Conservation (phyloP, 2,888 invertebrate species). For the Adelphocoris suturalis region DNA sequence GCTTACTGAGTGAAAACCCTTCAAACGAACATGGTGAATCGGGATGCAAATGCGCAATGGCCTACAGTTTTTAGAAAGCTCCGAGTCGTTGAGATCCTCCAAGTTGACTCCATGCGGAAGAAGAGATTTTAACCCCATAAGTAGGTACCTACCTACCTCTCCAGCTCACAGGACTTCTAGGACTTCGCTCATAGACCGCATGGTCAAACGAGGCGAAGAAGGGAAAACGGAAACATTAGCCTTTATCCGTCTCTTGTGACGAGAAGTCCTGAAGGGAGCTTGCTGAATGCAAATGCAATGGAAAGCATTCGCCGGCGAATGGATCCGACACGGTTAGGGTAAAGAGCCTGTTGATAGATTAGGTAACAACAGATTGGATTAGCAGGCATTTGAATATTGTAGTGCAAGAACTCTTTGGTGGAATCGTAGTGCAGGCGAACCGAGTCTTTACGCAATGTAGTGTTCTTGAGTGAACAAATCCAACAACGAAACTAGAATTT, state of each 20-base stretch:
- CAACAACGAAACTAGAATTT: no score
- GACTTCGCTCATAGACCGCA: conserved; percentile 11
- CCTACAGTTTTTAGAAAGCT: background rate
- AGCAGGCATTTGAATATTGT: no score
- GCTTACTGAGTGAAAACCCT: background rate
- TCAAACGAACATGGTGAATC: background rate
- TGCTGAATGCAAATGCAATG: conserved; percentile 1
- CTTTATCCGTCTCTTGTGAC: conserved; percentile 18
- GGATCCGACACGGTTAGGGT: background rate
- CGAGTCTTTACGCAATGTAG: no score
- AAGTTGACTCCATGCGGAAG: conserved; percentile 10
- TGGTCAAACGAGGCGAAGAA: conserved; percentile 22
- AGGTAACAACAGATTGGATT: background rate
- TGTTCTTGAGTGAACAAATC: no score
- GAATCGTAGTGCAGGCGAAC: no score
- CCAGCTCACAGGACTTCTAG: background rate
- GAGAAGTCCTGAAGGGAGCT: conserved; percentile 4
- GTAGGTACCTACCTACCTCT: background rate
- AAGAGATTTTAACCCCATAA: conserved; percentile 2
- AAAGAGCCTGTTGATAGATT: background rate
- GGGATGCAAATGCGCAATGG: conserved; percentile 1
- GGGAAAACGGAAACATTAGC: conserved; percentile 34
- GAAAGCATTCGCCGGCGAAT: background rate
- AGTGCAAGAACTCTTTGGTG: no score
- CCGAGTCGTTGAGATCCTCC: background rate